Evolutionary conservation across 2,797 vertebrate species (phyloP), one percentile per base, ranked within the genome.

Genomic region (Gymnoscopelus microlampas): DNA sequence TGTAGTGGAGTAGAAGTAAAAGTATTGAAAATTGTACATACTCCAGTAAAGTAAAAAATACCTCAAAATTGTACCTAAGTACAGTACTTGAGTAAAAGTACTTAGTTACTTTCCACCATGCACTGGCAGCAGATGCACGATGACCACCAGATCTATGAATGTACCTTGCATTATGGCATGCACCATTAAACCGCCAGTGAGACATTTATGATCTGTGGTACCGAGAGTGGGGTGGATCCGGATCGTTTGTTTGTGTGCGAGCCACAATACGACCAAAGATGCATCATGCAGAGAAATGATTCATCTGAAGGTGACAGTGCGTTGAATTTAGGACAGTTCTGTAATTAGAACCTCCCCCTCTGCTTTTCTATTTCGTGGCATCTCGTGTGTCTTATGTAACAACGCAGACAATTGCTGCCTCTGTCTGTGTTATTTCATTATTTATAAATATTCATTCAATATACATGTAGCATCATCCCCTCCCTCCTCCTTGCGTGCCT

Each of bases 381-480:
- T 44, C 50, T 13, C 61, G 2, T 1, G 13, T 68, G 58, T 55
- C 51, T 90, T 87, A 82, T 76, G 73, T 86, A 88, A 90, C 23
- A 6, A 6, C 32, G 6, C 5, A 6, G 32, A 4, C 32, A 35
- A 35, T 35, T 35, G 32, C 57, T 15, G 54, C 53, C 57, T 19
- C 23, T 67, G 50, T 77, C 57, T 19, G 19, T 67, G 50, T 77
- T 61, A 32, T 59, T 73, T 84, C 49, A 79, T 65, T 80, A 85
- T 87, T 77, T 74, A 66, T 76, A 84, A 86, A 0, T 67, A 76
- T 84, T 76, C 71, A 74, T 81, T 73, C 69, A 66, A 64, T 55
- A 75, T 58, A 63, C 61, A 75, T n/a, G 62, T n/a, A 26, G 61
- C 9, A 2, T 55, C 32, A 35, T 35, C 32, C 11, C 7, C 44